A percentile compares a stretch with the other conserved stretches of the same genome.
Evolutionary conservation across 2,888 invertebrate species (phyloP).

Genomic region (Eupithecia insigniata): DNA sequence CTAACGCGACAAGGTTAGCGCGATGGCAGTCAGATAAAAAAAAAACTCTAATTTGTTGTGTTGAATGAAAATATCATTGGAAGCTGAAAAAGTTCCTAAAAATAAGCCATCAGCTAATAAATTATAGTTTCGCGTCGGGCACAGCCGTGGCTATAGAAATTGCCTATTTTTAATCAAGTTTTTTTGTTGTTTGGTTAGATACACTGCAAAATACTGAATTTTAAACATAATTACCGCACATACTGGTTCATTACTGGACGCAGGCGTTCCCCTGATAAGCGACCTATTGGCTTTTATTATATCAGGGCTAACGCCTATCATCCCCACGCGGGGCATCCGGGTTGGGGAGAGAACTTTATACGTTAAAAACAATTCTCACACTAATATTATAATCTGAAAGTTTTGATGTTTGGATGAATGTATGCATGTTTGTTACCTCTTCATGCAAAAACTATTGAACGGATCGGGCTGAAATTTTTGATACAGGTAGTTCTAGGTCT

Average conservation of each 20-base stretch:
- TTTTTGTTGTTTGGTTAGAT: not conserved
- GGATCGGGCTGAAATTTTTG: no score
- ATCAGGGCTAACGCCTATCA: no score
- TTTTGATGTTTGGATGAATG: no score
- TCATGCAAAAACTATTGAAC: no score
- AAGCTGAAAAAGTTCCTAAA: conserved; percentile 27
- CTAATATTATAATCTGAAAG: no score
- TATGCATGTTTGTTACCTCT: no score
- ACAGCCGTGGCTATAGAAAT: not conserved
- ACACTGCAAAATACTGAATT: not conserved
- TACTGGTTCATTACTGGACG: not conserved
- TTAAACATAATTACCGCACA: not conserved
- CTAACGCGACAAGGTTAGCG: conserved; percentile 38
- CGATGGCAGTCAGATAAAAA: conserved; percentile 37
- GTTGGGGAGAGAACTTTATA: no score
- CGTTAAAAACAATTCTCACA: no score
- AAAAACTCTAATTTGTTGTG: conserved; percentile 39
- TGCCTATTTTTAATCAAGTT: not conserved
- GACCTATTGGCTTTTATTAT: not conserved
- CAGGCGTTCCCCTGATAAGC: not conserved
- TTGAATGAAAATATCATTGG: conserved; percentile 39
- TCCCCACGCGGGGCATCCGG: no score
- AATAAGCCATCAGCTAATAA: conserved; percentile 30
- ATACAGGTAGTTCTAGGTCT: no score
- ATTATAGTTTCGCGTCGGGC: conserved; percentile 18